These are phyloP conservation scores for Chromobotia macracanthus DNA, from an alignment of 2,797 vertebrate species.

Conservation along the genomic window DNA sequence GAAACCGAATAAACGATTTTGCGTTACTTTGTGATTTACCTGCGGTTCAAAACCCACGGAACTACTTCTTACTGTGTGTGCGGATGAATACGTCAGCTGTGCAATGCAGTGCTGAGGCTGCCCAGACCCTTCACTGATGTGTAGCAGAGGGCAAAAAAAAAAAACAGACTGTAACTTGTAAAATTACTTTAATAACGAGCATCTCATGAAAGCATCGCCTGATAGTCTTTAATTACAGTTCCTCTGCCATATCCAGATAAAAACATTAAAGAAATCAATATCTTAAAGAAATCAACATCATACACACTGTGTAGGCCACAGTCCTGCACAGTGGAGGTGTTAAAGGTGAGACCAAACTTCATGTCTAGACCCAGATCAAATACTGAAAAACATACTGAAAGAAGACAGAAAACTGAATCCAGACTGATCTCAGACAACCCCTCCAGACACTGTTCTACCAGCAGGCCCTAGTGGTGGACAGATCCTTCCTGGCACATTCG, in stretches of 20 bases:
- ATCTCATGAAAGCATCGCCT: neutral
- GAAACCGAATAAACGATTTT: neutral
- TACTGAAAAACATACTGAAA: neutral
- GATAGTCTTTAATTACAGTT: neutral
- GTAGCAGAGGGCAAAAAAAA: slow-evolving; percentile 59
- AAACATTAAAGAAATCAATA: slow-evolving; percentile 14
- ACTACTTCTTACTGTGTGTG: slow-evolving; percentile 78
- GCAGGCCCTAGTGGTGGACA: slow-evolving; percentile 49
- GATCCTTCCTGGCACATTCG: slow-evolving; percentile 24
- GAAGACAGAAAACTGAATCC: neutral
- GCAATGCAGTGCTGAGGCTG: slow-evolving; percentile 78
- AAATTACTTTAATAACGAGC: neutral
- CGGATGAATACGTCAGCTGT: slow-evolving; percentile 79
- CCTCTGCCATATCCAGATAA: neutral
- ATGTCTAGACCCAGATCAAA: neutral
- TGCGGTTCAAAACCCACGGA: slow-evolving; percentile 66
- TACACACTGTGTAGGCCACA: neutral
- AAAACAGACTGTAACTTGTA: slow-evolving; percentile 51
- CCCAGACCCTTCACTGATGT: slow-evolving; percentile 78
- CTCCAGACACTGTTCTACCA: neutral
- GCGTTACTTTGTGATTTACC: slow-evolving; percentile 41
- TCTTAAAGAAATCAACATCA: neutral
- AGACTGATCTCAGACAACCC: neutral
- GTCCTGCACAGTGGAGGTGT: neutral
- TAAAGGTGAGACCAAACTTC: slow-evolving; percentile 17